A percentile compares a stretch with the other conserved stretches of the same genome.
phyloP scores from a whole-genome alignment of 2,113 vertebrate species.

The Emberiza fucata region DNA sequence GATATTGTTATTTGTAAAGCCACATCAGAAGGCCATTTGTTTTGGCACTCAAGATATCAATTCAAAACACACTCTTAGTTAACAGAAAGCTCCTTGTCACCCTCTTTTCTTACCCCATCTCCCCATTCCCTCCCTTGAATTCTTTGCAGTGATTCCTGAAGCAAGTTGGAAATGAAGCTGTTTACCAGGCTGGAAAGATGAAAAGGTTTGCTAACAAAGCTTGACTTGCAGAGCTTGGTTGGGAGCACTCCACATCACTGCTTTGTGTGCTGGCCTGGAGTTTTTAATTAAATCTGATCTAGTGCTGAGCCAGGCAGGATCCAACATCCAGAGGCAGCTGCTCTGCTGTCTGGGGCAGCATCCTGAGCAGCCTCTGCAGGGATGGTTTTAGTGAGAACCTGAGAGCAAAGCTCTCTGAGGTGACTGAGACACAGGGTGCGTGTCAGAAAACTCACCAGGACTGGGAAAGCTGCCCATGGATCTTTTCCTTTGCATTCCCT shows the following conservation, averaged over 20 bases:
- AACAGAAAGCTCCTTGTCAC: neutral
- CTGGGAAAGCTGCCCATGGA: neutral
- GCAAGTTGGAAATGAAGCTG: conserved; percentile 5
- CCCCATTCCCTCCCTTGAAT: neutral
- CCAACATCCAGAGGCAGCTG: neutral
- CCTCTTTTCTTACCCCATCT: neutral
- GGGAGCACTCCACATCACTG: neutral
- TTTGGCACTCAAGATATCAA: conserved; percentile 38
- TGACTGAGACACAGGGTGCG: fast-evolving
- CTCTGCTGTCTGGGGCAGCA: neutral
- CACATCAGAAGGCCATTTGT: conserved; percentile 51
- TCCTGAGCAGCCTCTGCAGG: neutral
- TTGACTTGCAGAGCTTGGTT: neutral
- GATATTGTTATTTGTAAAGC: conserved; percentile 54
- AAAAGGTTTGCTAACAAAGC: conserved; percentile 17
- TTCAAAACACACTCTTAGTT: conserved; percentile 43
- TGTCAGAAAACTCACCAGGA: neutral
- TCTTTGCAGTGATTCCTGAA: conserved; percentile 12
- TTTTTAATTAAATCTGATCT: neutral
- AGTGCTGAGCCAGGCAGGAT: neutral
- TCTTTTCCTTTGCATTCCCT: neutral
- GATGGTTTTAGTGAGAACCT: neutral
- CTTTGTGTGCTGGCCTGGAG: neutral
- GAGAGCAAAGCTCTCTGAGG: neutral
- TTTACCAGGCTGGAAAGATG: neutral